Evolutionary conservation across 2,888 invertebrate genomes (phyloP).

Genomic region (Dicyrtoma fusca): DNA sequence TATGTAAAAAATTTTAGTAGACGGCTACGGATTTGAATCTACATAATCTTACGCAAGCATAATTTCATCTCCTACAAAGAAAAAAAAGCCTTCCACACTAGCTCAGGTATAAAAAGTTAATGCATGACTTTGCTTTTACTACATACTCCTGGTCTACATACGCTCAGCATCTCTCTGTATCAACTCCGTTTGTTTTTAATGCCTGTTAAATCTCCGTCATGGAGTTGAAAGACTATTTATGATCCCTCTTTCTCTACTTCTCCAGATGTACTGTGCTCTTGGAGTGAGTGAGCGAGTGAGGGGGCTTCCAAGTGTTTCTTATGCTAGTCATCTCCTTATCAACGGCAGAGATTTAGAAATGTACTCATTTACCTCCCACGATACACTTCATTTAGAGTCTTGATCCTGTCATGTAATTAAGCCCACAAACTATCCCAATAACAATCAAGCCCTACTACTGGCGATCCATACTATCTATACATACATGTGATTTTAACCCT

Average conservation of each 20-base stretch:
- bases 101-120: too few relatives aligned
- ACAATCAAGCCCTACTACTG: too few relatives aligned
- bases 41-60: background rate
- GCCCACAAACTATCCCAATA: too few relatives aligned
- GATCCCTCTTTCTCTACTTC: background rate
- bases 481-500: too few relatives aligned
- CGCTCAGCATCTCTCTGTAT: background rate
- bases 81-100: background rate
- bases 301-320: background rate
- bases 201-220: slow-evolving; percentile 18
- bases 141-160: background rate
- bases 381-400: too few relatives aligned
- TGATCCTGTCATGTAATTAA: too few relatives aligned
- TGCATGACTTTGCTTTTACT: too few relatives aligned
- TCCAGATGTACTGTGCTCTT: slow-evolving; percentile 5
- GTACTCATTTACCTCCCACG: too few relatives aligned
- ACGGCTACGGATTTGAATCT: background rate
- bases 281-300: background rate
- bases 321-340: background rate
- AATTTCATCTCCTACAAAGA: background rate
- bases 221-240: slow-evolving; percentile 13
- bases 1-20: too few relatives aligned
- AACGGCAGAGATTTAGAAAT: too few relatives aligned
- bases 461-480: too few relatives aligned
- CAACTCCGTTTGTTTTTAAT: slow-evolving; percentile 6